These are phyloP conservation scores for Typhlichthys subterraneus DNA, from an alignment of 2,797 vertebrate genomes.

Conservation along the genomic window DNA sequence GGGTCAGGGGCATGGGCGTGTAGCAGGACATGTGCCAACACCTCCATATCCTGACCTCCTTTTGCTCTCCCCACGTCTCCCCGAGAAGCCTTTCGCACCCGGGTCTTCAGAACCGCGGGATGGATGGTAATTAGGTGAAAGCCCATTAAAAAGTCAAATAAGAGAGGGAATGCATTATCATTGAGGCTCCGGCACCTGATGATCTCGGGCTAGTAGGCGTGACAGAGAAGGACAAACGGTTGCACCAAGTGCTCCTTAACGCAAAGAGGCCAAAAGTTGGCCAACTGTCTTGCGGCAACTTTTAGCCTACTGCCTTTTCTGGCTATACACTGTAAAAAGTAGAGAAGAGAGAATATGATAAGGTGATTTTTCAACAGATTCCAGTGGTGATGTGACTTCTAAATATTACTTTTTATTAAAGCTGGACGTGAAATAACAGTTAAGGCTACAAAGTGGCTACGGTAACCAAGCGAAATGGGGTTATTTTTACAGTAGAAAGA, in stretches of 20 bases:
- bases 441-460: background rate
- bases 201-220: conserved; percentile 40
- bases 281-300: conserved; percentile 19
- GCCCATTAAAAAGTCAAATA: conserved; percentile 98
- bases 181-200: conserved; percentile 78
- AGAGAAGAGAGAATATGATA: too few species aligned
- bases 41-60: conserved; percentile 80
- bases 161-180: conserved; percentile 95
- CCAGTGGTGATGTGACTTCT: too few species aligned
- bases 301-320: too few species aligned
- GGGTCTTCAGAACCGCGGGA: conserved; percentile 86
- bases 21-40: conserved; percentile 84
- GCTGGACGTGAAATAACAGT: too few species aligned
- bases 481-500: background rate
- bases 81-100: conserved; percentile 78
- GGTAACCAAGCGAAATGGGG: conserved; percentile 33
- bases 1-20: conserved; percentile 65
- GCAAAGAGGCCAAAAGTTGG: conserved; percentile 18
- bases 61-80: conserved; percentile 78
- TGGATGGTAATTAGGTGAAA: conserved; percentile 94
- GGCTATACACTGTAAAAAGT: too few species aligned
- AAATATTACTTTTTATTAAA: too few species aligned
- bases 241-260: conserved; percentile 28
- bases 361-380: too few species aligned
- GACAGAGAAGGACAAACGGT: conserved; percentile 73